phyloP scores from a whole-genome alignment of 2,113 vertebrate genomes.

The Eptesicus fuscus region DNA sequence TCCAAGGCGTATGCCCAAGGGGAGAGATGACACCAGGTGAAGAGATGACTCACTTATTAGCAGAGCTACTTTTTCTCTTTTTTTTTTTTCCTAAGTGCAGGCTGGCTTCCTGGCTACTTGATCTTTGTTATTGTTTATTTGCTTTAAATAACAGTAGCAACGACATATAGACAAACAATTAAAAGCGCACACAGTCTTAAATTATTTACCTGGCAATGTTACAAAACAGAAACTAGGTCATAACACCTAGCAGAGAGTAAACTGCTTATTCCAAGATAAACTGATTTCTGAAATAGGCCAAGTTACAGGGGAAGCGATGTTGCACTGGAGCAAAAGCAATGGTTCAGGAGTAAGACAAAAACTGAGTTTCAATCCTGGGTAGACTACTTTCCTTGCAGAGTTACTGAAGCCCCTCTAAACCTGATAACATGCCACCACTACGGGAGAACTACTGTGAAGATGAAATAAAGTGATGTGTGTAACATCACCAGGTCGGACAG shows the following conservation, averaged over 20 bases:
- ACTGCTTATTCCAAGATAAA: not conserved
- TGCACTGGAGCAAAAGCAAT: not conserved
- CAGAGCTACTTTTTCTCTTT: not conserved
- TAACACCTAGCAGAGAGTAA: constrained; percentile 6
- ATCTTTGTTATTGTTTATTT: not conserved
- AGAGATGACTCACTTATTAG: not conserved
- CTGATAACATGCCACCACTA: not conserved
- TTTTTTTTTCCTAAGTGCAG: rapidly evolving
- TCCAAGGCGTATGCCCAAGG: not conserved
- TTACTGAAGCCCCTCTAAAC: not conserved
- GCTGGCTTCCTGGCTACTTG: not conserved
- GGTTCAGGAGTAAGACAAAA: not conserved
- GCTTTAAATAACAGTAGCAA: not conserved
- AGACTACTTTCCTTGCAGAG: not conserved
- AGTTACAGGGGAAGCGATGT: not conserved
- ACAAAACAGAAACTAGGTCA: constrained; percentile 27
- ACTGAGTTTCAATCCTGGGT: not conserved
- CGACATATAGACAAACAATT: not conserved
- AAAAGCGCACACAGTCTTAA: not conserved
- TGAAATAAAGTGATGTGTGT: not conserved
- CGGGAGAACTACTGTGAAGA: not conserved
- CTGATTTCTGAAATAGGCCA: not conserved
- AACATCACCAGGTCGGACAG: not conserved
- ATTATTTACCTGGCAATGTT: not conserved
- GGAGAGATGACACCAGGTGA: not conserved